Evolutionary conservation across 2,797 vertebrate species (phyloP).

Genomic region (Pipistrellus kuhlii): DNA sequence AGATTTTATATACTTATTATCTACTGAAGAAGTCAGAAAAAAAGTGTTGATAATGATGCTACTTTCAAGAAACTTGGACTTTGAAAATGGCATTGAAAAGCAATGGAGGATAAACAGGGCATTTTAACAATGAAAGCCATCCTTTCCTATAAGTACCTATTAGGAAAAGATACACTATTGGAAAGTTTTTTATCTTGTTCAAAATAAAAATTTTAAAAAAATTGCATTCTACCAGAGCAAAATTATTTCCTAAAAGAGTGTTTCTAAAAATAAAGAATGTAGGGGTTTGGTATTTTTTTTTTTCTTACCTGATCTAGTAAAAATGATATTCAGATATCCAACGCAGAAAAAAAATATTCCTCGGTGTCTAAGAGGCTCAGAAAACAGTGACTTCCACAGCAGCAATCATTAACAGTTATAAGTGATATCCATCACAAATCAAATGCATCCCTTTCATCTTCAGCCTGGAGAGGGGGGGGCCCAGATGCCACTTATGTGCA

Average conservation of each 20-base stretch:
- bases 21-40: not conserved
- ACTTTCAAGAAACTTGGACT: not conserved
- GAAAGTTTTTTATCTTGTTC: slow-evolving; percentile 18
- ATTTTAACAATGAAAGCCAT: not conserved
- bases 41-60: not conserved
- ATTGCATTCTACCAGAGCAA: not conserved
- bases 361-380: not conserved
- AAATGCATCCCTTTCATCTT: not conserved
- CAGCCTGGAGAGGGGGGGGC: not conserved
- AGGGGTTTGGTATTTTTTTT: not conserved
- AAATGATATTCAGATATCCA: not conserved
- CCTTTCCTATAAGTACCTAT: not conserved
- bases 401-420: not conserved
- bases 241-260: not conserved
- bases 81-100: not conserved
- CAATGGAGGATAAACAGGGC: not conserved
- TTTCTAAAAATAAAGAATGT: not conserved
- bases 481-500: not conserved
- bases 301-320: not conserved
- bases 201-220: not conserved
- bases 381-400: not conserved
- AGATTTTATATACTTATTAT: not conserved
- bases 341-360: not conserved
- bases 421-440: not conserved
- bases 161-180: not conserved